phyloP scores from a whole-genome alignment of 2,888 invertebrate genomes.

The Ophion costatus region DNA sequence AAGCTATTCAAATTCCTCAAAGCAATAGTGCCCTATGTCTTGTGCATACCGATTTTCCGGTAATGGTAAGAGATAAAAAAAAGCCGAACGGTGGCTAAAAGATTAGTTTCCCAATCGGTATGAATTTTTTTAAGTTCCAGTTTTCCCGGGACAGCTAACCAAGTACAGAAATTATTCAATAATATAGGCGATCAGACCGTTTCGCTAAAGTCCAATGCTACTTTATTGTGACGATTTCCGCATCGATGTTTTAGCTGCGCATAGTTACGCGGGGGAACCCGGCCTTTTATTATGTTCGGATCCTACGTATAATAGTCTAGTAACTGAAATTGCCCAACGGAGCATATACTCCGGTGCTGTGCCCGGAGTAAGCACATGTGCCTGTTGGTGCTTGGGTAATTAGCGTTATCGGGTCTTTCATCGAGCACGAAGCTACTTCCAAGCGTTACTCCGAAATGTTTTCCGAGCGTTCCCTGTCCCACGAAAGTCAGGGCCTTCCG shows the following conservation, averaged over 20 bases:
- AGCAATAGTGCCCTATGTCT: too few species aligned
- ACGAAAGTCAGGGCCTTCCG: constrained; percentile 44
- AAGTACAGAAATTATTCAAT: too few species aligned
- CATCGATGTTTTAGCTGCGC: constrained; percentile 32
- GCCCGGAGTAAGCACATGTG: constrained; percentile 52
- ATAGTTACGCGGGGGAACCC: constrained; percentile 19
- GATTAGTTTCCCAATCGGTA: too few species aligned
- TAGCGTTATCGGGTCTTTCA: constrained; percentile 64
- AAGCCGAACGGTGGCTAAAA: too few species aligned
- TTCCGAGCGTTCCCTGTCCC: constrained; percentile 42
- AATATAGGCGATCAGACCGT: too few species aligned
- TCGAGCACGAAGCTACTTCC: constrained; percentile 60
- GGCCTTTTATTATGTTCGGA: constrained; percentile 8
- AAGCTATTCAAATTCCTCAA: too few species aligned
- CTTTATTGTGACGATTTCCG: constrained; percentile 5
- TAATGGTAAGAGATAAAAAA: too few species aligned
- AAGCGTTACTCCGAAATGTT: constrained; percentile 32
- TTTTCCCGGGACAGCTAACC: too few species aligned
- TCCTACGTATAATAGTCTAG: constrained; percentile 19
- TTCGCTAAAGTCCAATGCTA: not conserved
- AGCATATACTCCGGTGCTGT: constrained; percentile 15
- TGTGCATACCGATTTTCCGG: too few species aligned
- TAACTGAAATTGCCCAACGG: constrained; percentile 45
- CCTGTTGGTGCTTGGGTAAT: constrained; percentile 66
- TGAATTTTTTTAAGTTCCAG: too few species aligned